Evolutionary conservation across 2,888 invertebrate genomes (phyloP).

Genomic region (Scaptomyza polygonia): DNA sequence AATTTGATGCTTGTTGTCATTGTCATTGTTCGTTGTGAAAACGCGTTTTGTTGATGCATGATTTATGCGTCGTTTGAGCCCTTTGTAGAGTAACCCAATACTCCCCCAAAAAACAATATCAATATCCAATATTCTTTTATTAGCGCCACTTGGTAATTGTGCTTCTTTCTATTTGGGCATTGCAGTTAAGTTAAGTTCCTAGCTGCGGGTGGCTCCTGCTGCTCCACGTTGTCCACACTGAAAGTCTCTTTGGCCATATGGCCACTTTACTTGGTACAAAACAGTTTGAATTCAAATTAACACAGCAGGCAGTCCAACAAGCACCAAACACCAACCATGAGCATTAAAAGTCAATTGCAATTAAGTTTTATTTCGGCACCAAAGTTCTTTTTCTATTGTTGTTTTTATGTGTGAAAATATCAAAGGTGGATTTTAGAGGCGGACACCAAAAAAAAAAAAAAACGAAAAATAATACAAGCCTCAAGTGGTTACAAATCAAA

Average conservation of each 20-base stretch:
- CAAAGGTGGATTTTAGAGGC: slow-evolving; percentile 63
- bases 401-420: slow-evolving; percentile 72
- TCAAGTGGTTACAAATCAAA: slow-evolving; percentile 80
- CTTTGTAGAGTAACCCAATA: slow-evolving; percentile 50
- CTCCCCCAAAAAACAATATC: slow-evolving; percentile 4
- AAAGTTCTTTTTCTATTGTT: slow-evolving; percentile 13
- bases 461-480: no score
- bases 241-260: slow-evolving; percentile 40
- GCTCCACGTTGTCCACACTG: slow-evolving; percentile 3
- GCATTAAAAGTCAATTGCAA: slow-evolving; percentile 80
- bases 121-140: slow-evolving; percentile 49
- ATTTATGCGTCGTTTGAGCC: slow-evolving; percentile 60
- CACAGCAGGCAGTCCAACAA: slow-evolving; percentile 66
- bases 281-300: slow-evolving; percentile 81
- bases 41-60: slow-evolving; percentile 68
- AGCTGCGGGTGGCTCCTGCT: slow-evolving; percentile 26
- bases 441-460: slow-evolving; percentile 5
- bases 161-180: slow-evolving; percentile 10
- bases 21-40: slow-evolving; percentile 38
- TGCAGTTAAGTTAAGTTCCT: slow-evolving; percentile 15
- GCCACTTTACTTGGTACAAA: slow-evolving; percentile 59
- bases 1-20: slow-evolving; percentile 63
- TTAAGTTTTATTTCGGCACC: slow-evolving; percentile 67
- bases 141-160: slow-evolving; percentile 76
- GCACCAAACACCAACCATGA: no score